Evolutionary conservation across 2,113 vertebrate genomes (phyloP).

Genomic region (Panthera uncia): DNA sequence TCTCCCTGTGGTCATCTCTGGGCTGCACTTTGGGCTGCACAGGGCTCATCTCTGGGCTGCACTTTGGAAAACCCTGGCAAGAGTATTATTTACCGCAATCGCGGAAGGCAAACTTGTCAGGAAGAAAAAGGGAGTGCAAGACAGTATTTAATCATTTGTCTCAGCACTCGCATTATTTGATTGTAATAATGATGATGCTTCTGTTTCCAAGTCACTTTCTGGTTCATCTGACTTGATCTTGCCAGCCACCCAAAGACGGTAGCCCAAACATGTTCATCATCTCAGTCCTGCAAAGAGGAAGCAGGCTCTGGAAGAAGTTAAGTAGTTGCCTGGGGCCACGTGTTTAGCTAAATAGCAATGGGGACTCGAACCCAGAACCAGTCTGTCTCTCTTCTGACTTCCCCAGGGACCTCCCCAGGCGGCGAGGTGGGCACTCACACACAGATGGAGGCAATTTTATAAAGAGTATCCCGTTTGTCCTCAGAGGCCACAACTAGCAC

Average conservation of each 20-base stretch:
- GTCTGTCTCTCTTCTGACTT: neutral
- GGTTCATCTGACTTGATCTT: neutral
- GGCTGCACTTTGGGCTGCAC: neutral
- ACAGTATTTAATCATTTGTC: neutral
- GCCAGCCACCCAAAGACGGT: accelerated
- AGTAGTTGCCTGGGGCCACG: neutral
- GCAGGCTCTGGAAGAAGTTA: neutral
- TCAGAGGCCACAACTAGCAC: neutral
- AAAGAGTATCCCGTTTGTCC: neutral
- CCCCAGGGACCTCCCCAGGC: neutral
- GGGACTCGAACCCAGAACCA: neutral
- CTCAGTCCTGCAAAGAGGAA: neutral
- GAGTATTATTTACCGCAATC: neutral
- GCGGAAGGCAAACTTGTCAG: neutral
- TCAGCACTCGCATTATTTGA: neutral
- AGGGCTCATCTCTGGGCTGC: neutral
- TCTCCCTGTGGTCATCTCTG: neutral
- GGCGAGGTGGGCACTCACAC: neutral
- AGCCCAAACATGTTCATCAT: neutral
- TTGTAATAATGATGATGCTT: neutral
- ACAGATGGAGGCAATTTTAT: neutral
- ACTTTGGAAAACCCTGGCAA: neutral
- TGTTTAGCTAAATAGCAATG: neutral
- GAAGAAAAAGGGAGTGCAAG: neutral
- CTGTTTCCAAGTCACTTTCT: neutral